Percentiles rank a stretch among this genome's conserved stretches.
Conservation (phyloP, 2,888 invertebrate species). For the Oligia strigilis region DNA sequence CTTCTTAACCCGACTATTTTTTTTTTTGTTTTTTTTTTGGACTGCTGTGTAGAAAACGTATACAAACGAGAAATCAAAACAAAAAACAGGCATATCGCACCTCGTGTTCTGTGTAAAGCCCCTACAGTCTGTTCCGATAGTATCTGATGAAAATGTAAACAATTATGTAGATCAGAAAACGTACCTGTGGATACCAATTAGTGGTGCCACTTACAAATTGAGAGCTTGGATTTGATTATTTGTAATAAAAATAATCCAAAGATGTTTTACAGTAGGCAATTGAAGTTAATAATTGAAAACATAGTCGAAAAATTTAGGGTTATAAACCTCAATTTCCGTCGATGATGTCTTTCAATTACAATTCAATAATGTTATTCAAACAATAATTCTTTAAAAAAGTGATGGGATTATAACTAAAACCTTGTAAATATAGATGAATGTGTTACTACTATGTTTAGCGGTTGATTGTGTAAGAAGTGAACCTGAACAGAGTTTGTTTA, state of each 20-base stretch:
- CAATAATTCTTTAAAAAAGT: neutral
- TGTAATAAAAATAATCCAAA: neutral
- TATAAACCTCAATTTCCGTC: neutral
- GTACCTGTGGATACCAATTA: neutral
- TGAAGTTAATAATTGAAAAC: neutral
- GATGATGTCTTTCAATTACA: neutral
- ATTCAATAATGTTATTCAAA: neutral
- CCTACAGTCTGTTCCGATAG: neutral
- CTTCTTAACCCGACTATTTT: neutral
- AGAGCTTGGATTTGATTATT: neutral
- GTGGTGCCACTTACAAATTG: neutral
- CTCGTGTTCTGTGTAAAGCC: neutral
- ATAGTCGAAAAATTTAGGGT: neutral
- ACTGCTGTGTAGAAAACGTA: neutral
- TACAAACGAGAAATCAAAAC: conserved; percentile 2
- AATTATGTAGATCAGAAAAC: neutral
- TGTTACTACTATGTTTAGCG: too few species aligned
- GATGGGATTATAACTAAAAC: neutral
- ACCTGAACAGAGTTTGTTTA: neutral
- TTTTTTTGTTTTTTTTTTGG: neutral
- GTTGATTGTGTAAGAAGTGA: neutral
- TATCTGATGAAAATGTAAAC: neutral
- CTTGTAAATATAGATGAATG: neutral
- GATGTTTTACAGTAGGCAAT: neutral
- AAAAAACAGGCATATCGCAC: neutral